Evolutionary conservation across 2,888 invertebrate genomes (phyloP).

Genomic region (Tineola bisselliella): DNA sequence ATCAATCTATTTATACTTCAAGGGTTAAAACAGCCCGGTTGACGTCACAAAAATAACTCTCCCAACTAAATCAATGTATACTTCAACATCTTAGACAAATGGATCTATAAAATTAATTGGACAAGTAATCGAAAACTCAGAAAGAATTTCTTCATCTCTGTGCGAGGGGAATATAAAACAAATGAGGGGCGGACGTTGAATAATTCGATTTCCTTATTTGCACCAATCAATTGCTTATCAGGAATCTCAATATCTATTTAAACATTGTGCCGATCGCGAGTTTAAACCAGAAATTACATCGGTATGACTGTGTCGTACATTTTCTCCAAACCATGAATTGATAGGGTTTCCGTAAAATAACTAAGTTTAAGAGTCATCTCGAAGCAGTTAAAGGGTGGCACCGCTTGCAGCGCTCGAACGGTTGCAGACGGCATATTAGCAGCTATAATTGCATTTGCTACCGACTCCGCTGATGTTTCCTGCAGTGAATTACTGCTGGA

Average conservation of each 20-base stretch:
- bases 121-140: constrained; percentile 68
- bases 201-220: constrained; percentile 69
- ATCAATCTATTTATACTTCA: constrained; percentile 34
- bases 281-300: neutral
- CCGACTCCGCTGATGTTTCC: constrained; percentile 60
- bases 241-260: constrained; percentile 29
- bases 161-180: constrained; percentile 60
- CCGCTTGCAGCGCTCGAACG: constrained; percentile 36
- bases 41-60: neutral
- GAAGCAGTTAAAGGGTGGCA: constrained; percentile 49
- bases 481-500: constrained; percentile 45
- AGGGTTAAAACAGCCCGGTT: constrained; percentile 16
- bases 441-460: constrained; percentile 63
- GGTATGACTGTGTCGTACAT: neutral
- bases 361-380: constrained; percentile 18
- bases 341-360: constrained; percentile 33
- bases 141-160: constrained; percentile 67
- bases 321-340: constrained; percentile 21
- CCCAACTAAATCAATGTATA: neutral
- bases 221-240: constrained; percentile 63
- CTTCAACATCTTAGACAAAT: constrained; percentile 49
- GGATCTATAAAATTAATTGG: constrained; percentile 68
- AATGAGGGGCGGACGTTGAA: constrained; percentile 68
- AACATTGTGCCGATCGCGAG: neutral
- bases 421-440: constrained; percentile 62